Base-by-base conservation (phyloP, 2,113 vertebrate species). In the Pluvianellus socialis region DNA sequence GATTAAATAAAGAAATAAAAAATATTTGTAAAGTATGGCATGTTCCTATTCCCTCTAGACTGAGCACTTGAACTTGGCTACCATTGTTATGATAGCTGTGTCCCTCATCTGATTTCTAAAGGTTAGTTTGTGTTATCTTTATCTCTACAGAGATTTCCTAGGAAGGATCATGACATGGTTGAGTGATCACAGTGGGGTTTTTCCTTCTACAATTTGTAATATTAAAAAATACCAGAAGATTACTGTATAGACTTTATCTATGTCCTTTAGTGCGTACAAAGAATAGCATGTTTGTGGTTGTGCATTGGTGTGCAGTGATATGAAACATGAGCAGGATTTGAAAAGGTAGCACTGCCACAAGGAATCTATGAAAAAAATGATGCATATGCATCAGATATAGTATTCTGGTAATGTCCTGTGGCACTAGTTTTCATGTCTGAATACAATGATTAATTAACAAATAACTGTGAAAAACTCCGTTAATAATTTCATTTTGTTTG, bases 181-280 rank as follows among this genome's bases (percentile, higher is more conserved):
- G 96, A 97, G 6, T 93, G 97, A 98, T 98, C 98, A 97, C 94
- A 98, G 96, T 28, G 7, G 94, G 87, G 83, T 81, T 94, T 97
- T 97, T 98, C 90, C 96, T 97, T 95, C 85, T 97, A 96, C 94
- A 97, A 96, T 97, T 96, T 97, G 93, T 96, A 96, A 97, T 98
- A 97, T 97, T 97, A 97, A 98, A 97, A 98, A 97, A 98, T 97
- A 93, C 96, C 96, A 97, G 95, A 97, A 98, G 94, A 96, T 98
- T 96, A 97, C 96, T 95, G 94, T 94, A 97, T 97, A 96, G 95
- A 91, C 96, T 98, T 93, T 94, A 93, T 97, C 94, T 97, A 23
- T 95, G 86, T 97, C 95, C 91, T 97, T 96, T 88, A 96, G 90
- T 90, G 66, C 66, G 63, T 92, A 75, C 62, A 94, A 96, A 98